phyloP scores from a whole-genome alignment of 2,797 vertebrate species.

The Balearica regulorum region DNA sequence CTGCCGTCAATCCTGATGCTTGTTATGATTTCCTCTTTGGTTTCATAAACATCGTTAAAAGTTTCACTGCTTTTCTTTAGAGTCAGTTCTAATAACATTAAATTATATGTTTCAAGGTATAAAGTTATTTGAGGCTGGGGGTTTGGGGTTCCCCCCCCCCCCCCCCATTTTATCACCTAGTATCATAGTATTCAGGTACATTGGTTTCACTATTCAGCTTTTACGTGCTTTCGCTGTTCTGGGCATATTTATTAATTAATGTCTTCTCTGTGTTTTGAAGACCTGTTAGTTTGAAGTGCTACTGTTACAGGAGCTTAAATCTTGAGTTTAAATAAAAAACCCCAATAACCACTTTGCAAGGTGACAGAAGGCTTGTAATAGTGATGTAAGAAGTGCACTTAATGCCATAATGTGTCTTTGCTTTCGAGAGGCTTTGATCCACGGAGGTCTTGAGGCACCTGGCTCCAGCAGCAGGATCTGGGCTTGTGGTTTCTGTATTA shows the following conservation, averaged over 20 bases:
- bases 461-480: neutral
- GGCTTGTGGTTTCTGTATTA: neutral
- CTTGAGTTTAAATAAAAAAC: neutral
- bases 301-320: neutral
- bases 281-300: neutral
- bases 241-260: neutral
- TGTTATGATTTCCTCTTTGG: neutral
- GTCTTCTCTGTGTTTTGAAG: neutral
- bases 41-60: neutral
- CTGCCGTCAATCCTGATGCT: neutral
- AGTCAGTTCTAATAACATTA: neutral
- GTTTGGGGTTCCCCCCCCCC: fast-evolving
- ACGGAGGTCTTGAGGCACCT: neutral
- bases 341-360: neutral
- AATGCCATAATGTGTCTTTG: neutral
- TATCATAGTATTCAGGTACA: neutral
- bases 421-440: neutral
- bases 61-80: neutral
- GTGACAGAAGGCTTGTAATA: neutral
- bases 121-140: neutral
- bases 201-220: neutral
- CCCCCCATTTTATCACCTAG: neutral
- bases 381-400: neutral
- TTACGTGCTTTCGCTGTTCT: neutral
- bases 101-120: neutral